These are phyloP conservation scores for Mya arenaria DNA, from an alignment of 1,140 invertebrate genomes.

Conservation along the genomic window DNA sequence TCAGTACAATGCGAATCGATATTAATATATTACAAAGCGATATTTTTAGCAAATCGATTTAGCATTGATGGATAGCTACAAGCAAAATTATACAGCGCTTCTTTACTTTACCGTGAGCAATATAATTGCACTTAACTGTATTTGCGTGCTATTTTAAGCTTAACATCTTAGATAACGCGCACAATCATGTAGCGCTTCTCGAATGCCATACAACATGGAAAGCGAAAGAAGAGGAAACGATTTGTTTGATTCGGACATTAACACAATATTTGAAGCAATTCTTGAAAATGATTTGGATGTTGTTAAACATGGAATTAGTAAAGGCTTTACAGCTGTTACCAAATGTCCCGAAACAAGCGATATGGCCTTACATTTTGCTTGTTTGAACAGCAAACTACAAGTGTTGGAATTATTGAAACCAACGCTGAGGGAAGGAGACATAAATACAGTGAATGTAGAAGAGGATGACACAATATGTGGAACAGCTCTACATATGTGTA, in stretches of 20 bases:
- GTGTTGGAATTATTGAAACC: conserved; percentile 14
- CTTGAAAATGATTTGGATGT: not conserved
- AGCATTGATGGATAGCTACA: too few species aligned
- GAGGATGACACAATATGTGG: conserved; percentile 29
- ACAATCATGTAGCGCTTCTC: too few species aligned
- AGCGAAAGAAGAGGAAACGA: not conserved
- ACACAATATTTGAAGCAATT: not conserved
- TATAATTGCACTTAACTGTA: too few species aligned
- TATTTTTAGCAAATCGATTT: too few species aligned
- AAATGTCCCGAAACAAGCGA: not conserved
- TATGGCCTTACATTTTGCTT: conserved; percentile 23
- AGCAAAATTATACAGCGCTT: too few species aligned
- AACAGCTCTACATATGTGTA: conserved; percentile 26
- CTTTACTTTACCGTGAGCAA: too few species aligned
- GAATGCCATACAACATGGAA: too few species aligned
- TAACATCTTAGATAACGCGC: too few species aligned
- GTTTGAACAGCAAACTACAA: conserved; percentile 20
- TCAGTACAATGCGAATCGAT: too few species aligned
- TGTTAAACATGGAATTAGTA: not conserved
- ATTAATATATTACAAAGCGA: too few species aligned
- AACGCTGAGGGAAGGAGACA: conserved; percentile 16
- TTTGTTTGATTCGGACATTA: not conserved
- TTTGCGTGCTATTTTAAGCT: too few species aligned
- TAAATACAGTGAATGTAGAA: conserved; percentile 12
- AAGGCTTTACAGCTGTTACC: conserved; percentile 14